Base-by-base conservation (phyloP, 2,888 invertebrate genomes). In the Buathra laborator region DNA sequence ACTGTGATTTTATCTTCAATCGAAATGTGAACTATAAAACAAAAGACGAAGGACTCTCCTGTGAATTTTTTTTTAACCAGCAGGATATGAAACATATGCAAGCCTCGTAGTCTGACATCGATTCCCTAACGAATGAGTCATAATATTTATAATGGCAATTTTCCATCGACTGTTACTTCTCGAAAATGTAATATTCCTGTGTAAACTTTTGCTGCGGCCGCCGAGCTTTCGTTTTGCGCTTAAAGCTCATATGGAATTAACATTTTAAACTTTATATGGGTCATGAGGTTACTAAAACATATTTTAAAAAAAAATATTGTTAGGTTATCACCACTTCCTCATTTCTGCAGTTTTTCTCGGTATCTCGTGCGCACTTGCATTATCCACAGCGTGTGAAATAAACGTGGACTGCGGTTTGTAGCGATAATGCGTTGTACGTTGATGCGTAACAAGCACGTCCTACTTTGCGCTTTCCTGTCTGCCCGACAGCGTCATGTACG, bases 361-460 rank as follows among this genome's bases (percentile, higher is more conserved):
- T 43, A 43, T 48, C 16, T 19, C 59, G 29, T 56, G 56, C 24
- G 46, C 59, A 19, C 44, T 68, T 12, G 53, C 14, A 43, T 59
- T 64, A 64, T 56, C 68, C 64, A 81, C 12, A 53, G 32, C 46
- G 32, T 81, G 46, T 46, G 71, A 84, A 81, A 84, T 70, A 62
- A 70, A 78, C 12, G 62, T 56, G 59, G 9, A 68, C 78, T 78
- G 68, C 24, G 74, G 29, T 70, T 70, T 85, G 75, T 51, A 24
- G 76, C 76, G 79, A 82, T 85, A 82, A 85, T 82, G 70, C 67
- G 70, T 72, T 82, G 76, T 79, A 80, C 79, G 79, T 76, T 82
- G 62, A 75, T 84, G 84, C 75, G 84, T 75, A 84, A 86, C 84
- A 78, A 84, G 81, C 84, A 84, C 81, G 84, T 81, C 81, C 71